Percentiles rank a stretch among this genome's conserved stretches.
Evolutionary conservation across 1,140 invertebrate genomes (phyloP).

Genomic region (Papilio dardanus): DNA sequence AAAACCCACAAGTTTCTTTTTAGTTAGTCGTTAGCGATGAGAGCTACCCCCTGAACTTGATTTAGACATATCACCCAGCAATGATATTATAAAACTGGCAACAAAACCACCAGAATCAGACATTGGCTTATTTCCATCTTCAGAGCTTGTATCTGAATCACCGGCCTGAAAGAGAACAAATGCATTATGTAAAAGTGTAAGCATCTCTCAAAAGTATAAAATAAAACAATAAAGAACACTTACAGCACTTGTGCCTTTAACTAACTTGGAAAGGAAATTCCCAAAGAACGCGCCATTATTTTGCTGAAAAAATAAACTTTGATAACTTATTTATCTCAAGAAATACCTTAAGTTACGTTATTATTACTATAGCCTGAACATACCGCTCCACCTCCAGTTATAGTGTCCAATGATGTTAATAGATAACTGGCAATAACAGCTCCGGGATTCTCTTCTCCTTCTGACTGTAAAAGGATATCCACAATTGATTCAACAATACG

Average conservation of each 20-base stretch:
- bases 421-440: conserved; percentile 69
- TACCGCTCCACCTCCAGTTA: conserved; percentile 74
- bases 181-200: not conserved
- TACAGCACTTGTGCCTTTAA: conserved; percentile 74
- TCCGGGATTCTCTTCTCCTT: conserved; percentile 72
- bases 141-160: conserved; percentile 59
- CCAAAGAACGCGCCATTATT: conserved; percentile 78
- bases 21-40: conserved; percentile 44
- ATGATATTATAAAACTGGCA: conserved; percentile 60
- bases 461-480: conserved; percentile 56
- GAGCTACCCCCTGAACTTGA: conserved; percentile 60
- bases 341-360: not conserved
- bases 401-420: conserved; percentile 68
- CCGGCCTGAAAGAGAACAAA: conserved; percentile 54
- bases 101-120: conserved; percentile 71
- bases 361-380: conserved; percentile 34
- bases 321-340: not conserved
- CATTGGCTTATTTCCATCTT: conserved; percentile 57
- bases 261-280: conserved; percentile 67
- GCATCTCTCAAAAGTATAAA: not conserved
- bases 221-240: conserved; percentile 39
- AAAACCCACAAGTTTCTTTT: not conserved
- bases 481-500: not conserved
- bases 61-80: conserved; percentile 74
- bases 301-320: conserved; percentile 60